Evolutionary conservation across 2,797 vertebrate species (phyloP), one percentile per base, ranked within the genome.

Genomic region (Chelon auratus): DNA sequence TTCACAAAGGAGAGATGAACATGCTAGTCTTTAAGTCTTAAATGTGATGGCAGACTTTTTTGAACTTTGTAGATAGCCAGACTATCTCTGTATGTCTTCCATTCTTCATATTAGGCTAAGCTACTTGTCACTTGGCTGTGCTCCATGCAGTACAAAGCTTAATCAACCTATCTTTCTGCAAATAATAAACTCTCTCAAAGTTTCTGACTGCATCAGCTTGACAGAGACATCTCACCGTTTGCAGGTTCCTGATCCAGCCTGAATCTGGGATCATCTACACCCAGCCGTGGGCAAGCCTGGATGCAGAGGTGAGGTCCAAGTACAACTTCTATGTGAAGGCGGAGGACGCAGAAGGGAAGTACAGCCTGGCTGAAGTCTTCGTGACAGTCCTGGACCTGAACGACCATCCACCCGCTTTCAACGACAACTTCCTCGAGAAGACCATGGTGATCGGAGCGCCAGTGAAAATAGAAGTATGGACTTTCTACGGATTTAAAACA

Each of bases 271-370:
- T 97, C 64, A 95, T 99, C 86, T 99, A 96, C 82, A 99, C 97
- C 1, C 98, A 99, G 86, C 96, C 97, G 0, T 99, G 98, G 98
- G 97, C 97, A 1, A 92, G 85, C n/a, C 92, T 99, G 83, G 98
- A 99, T 24, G 97, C 98, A 0, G 98, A 99, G 84, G 92, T 95
- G 58, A 96, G 90, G 39, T 94, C 97, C 0, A 97, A 97, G 77
- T 99, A 97, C 77, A 97, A 97, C 91, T 99, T 99, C 85, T 97
- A 97, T 1, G 96, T 98, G 84, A 99, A 98, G 87, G 98, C 97
- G 2, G 97, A 99, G 82, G 98, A 99, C 62, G 83, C 89, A 0
- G 97, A 98, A 52, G 97, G 97, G 50, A 98, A 96, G 76, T 96
- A 96, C 92, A 97, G 94, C 89, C 87, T 99, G 88, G 95, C 98